Conservation (phyloP, 2,888 invertebrate species). For the Metellina segmentata region DNA sequence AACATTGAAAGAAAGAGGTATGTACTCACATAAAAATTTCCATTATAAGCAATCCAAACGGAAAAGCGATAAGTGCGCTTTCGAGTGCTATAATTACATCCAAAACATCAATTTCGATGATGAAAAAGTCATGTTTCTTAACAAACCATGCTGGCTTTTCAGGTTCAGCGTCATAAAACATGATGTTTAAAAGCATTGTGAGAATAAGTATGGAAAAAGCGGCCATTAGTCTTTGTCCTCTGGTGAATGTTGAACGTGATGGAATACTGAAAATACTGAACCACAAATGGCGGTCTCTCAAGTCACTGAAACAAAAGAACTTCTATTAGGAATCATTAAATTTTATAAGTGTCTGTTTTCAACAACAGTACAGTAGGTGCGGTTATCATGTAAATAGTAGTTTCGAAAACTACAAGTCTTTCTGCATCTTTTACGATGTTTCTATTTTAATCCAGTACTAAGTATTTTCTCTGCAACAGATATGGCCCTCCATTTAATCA, state of each 20-base stretch:
- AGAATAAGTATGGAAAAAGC: neutral
- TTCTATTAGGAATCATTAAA: no score
- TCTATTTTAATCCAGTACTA: no score
- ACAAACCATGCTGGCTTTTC: neutral
- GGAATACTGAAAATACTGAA: neutral
- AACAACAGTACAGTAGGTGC: no score
- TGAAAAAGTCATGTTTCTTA: neutral
- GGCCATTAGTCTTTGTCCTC: neutral
- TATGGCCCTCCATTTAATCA: no score
- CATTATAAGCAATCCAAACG: neutral
- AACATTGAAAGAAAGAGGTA: neutral
- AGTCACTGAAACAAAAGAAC: neutral
- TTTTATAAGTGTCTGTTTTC: no score
- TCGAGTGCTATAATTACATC: neutral
- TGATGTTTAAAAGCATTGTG: neutral
- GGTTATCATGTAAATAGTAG: no score
- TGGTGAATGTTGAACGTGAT: neutral
- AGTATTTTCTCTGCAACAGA: no score
- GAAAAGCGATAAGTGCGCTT: neutral
- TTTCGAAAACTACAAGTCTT: no score
- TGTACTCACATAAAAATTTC: neutral
- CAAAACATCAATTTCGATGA: neutral
- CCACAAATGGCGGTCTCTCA: neutral
- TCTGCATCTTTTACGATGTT: no score
- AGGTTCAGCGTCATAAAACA: neutral